Conservation (phyloP, 35 echinoderm and acorn worm genomes). For the Apostichopus californicus region DNA sequence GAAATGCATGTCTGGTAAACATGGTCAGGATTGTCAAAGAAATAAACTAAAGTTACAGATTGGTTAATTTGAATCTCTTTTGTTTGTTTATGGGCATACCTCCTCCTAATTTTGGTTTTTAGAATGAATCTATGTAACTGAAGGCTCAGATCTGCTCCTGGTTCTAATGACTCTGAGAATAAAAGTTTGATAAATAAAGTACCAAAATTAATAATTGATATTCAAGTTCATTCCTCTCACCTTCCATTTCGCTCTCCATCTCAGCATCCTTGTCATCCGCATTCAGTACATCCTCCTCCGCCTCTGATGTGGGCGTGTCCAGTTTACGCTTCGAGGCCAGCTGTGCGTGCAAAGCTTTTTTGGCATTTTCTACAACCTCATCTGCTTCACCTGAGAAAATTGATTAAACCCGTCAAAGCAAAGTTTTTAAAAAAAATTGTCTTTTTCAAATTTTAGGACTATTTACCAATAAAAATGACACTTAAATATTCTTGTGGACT, state of each 20-base stretch:
- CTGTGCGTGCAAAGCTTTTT: conserved; percentile 95
- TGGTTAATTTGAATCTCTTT: too few relatives aligned
- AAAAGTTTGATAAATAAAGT: too few relatives aligned
- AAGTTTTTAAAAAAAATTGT: not conserved
- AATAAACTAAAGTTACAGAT: too few relatives aligned
- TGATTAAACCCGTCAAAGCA: not conserved
- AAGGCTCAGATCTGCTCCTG: too few relatives aligned
- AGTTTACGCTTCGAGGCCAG: conserved; percentile 71
- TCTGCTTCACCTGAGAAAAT: conserved; percentile 73
- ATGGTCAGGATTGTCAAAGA: too few relatives aligned
- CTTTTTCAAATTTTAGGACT: not conserved
- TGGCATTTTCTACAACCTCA: conserved; percentile 92
- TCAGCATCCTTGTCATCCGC: conserved; percentile 94
- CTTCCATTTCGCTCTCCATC: conserved; percentile 94
- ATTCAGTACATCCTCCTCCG: conserved; percentile 74
- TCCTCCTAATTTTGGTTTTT: too few relatives aligned
- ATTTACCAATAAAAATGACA: not conserved
- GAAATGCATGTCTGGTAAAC: too few relatives aligned
- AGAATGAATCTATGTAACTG: too few relatives aligned
- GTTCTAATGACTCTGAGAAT: too few relatives aligned
- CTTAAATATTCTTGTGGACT: too few relatives aligned
- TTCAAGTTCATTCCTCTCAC: conserved; percentile 41
- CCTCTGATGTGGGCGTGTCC: conserved; percentile 65
- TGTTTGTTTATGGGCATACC: too few relatives aligned
- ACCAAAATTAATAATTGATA: too few relatives aligned